Base-by-base conservation (phyloP, 2,888 invertebrate species). In the Ormia ochracea region DNA sequence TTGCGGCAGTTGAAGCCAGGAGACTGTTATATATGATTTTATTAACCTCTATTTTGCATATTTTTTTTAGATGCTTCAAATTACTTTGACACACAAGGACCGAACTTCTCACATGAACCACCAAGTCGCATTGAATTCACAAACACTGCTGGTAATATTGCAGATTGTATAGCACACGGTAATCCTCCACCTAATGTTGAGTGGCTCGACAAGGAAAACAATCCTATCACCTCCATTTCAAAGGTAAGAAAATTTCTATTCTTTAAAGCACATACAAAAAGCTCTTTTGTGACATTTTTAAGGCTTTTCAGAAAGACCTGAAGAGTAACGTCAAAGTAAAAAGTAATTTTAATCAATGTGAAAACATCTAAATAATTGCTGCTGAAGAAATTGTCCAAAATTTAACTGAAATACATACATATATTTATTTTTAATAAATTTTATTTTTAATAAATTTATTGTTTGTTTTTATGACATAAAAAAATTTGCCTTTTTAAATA, bases 61-160 rank as follows among this genome's bases (percentile, higher is more conserved):
- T 78, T 73, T 12, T 72, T 83, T 83, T 33, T 82, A 85, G 85
- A 85, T 74, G 87, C 89, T 59, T 87, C 89, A 80, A 91, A 90
- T 59, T 90, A 91, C 78, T 91, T 91, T 85, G 91, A 92, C 84
- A 91, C 91, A 75, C 92, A 92, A 85, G 92, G 92, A 33, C 92
- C 92, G 38, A 89, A 89, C 76, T 92, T 92, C 85, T 86, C 90
- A 10, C 87, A 89, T 78, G 92, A 92, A 83, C 92, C 92, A 31
- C 88, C 91, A 41, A 89, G 90, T 80, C 88, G 90, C 69, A 89
- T 92, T 73, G 92, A 92, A 85, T 92, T 92, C 83, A 91, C 91
- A 79, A 92, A 91, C 85, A 90, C 90, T 26, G 90, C 89, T 77
- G 92, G 92, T 17, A 90, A 90, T 56, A 88, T 90, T 31, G 90